Conservation (phyloP, 2,113 vertebrate genomes). For the Thomomys bottae region DNA sequence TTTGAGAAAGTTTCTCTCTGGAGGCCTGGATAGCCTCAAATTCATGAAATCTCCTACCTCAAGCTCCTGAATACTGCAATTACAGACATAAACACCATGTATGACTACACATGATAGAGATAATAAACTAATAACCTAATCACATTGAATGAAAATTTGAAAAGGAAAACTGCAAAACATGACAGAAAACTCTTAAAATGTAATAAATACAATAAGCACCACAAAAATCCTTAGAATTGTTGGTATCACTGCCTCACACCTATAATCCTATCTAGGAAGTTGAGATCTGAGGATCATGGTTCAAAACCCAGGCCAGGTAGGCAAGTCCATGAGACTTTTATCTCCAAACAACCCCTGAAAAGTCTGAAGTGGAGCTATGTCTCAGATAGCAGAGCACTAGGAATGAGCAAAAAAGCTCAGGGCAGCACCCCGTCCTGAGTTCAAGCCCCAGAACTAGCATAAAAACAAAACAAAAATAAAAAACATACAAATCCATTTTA, state of each 20-base stretch:
- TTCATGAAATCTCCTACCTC: not conserved
- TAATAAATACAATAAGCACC: not conserved
- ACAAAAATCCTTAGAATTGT: slow-evolving; percentile 5
- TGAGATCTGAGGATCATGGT: too few species aligned
- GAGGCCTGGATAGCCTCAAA: not conserved
- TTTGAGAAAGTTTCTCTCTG: not conserved
- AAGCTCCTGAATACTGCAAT: not conserved
- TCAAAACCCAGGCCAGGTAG: too few species aligned
- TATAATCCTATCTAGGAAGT: too few species aligned
- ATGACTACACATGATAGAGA: not conserved
- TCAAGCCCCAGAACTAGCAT: too few species aligned
- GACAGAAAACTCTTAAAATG: slow-evolving; percentile 6
- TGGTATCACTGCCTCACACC: too few species aligned
- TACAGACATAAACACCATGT: not conserved
- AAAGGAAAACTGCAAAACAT: slow-evolving; percentile 41
- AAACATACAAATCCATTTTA: not conserved
- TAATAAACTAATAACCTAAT: slow-evolving; percentile 42
- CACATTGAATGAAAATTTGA: slow-evolving; percentile 30
- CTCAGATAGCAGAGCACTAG: too few species aligned
- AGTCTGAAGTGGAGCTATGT: too few species aligned
- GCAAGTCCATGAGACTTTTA: too few species aligned
- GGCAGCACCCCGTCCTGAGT: too few species aligned
- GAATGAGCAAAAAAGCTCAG: too few species aligned
- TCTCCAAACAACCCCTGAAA: too few species aligned
- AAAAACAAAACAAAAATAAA: too few species aligned